Evolutionary conservation across 2,797 vertebrate genomes (phyloP), one percentile per base, ranked within the genome.

Genomic region (Argyrosomus regius): DNA sequence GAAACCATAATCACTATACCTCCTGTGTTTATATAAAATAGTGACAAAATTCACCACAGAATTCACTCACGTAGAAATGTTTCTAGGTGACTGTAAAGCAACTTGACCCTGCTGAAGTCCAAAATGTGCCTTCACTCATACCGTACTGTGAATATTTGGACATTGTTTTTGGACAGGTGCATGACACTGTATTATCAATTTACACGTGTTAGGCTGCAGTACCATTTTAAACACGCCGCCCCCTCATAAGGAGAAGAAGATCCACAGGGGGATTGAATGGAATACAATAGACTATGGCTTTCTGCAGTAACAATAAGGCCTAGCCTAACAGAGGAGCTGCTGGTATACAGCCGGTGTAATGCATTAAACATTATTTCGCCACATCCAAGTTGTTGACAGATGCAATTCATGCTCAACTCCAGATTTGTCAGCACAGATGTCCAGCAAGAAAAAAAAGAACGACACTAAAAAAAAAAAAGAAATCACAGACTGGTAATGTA

Each of bases 61-160:
- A 81, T 48, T 1, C n/a, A 1, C 4, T 54, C 26, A 49, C 6
- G 35, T 49, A 63, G 50, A 54, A 78, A 65, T 10, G 26, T 46
- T 54, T 71, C 28, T 11, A 50, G 57, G 63, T 67, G 71, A 49
- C 24, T 16, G 45, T 28, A 22, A 71, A 80, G 94, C 92, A 96
- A 94, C 87, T 75, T 93, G 90, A 93, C 91, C 92, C 94, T 86
- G 75, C 79, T 88, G 80, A 90, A 94, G 91, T 95, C 92, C 93
- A 94, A 93, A 94, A 95, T 46, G 81, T 95, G 93, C 94, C 93
- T 96, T 90, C 90, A 95, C 94, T 95, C 90, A 95, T 90, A 73
- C 73, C 49, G 86, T n/a, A 52, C 78, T 75, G 65, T 89, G 94
- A 95, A 93, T 95, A 95, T 96, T 95, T 72, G 64, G 57, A 83